These are phyloP conservation scores for Drosophila pseudotalamancana DNA, from an alignment of 2,888 invertebrate species.

Conservation along the genomic window DNA sequence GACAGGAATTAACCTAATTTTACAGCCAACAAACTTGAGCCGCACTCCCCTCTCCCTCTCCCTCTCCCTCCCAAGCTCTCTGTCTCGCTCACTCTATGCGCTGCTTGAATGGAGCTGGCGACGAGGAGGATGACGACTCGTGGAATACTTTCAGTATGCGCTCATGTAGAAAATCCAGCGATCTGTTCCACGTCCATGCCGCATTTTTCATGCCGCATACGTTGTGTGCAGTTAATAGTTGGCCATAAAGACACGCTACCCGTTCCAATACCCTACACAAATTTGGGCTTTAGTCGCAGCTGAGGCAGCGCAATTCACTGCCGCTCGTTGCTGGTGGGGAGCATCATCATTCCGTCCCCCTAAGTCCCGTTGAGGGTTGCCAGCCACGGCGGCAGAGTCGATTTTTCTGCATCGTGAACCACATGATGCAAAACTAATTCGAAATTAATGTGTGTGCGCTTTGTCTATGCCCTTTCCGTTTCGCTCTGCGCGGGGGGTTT, in stretches of 20 bases:
- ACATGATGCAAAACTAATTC: constrained; percentile 85
- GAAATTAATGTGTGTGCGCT: constrained; percentile 84
- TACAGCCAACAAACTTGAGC: constrained; percentile 70
- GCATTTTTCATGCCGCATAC: constrained; percentile 79
- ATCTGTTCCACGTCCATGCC: constrained; percentile 82
- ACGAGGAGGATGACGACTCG: constrained; percentile 20
- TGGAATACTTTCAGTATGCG: constrained; percentile 74
- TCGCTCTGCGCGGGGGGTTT: not conserved
- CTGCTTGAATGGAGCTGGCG: constrained; percentile 54
- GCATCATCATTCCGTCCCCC: constrained; percentile 21
- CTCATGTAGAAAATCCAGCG: constrained; percentile 83
- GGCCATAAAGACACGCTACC: constrained; percentile 71
- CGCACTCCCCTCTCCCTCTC: constrained; percentile 9
- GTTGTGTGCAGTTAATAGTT: constrained; percentile 80
- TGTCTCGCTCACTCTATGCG: not conserved
- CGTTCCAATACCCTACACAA: constrained; percentile 3
- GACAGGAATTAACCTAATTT: constrained; percentile 81
- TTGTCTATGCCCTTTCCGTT: constrained; percentile 61
- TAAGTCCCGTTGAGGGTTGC: constrained; percentile 40
- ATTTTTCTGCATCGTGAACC: constrained; percentile 85
- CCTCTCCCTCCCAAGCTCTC: too few relatives aligned
- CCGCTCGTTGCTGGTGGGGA: constrained; percentile 35
- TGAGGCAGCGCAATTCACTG: constrained; percentile 46
- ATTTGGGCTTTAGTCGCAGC: constrained; percentile 30
- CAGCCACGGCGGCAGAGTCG: constrained; percentile 61